Evolutionary conservation across 2,888 invertebrate genomes (phyloP).

Genomic region (Trachelus iudaicus): DNA sequence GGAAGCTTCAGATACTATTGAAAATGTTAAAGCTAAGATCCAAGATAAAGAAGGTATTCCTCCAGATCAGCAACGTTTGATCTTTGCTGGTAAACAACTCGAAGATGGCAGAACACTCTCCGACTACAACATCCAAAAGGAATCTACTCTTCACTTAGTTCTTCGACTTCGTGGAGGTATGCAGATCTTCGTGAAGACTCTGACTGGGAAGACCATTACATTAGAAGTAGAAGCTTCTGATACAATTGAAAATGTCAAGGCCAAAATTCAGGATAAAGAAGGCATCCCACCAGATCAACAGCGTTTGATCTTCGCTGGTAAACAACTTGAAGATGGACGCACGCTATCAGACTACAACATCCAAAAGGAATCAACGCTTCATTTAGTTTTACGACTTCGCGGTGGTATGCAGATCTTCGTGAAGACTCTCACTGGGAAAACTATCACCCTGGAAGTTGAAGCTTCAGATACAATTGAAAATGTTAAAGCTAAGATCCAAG

Average conservation of each 20-base stretch:
- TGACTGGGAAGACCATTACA: conserved; percentile 72
- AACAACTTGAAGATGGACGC: conserved; percentile 58
- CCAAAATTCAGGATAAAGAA: neutral
- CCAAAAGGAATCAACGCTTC: conserved; percentile 68
- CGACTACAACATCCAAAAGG: neutral
- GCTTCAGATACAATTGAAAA: conserved; percentile 60
- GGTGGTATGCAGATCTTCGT: conserved; percentile 77
- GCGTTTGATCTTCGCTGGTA: conserved; percentile 65
- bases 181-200: conserved; percentile 72
- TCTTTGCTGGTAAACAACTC: neutral
- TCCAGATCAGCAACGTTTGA: neutral
- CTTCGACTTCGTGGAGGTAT: conserved; percentile 70
- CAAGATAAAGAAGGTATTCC: conserved; percentile 1
- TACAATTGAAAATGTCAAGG: conserved; percentile 65
- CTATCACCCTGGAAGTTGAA: conserved; percentile 69
- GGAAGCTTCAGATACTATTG: neutral
- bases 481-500: conserved; percentile 59
- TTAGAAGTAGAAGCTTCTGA: conserved; percentile 70
- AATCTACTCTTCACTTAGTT: conserved; percentile 1
- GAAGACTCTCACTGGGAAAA: conserved; percentile 71
- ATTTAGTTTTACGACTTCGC: conserved; percentile 62
- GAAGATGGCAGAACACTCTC: neutral
- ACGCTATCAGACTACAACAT: conserved; percentile 49
- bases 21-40: neutral
- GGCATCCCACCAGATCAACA: neutral